Percentiles rank a stretch among this genome's conserved stretches.
Conservation (phyloP, 1,140 invertebrate genomes). For the Hypothenemus hampei region DNA sequence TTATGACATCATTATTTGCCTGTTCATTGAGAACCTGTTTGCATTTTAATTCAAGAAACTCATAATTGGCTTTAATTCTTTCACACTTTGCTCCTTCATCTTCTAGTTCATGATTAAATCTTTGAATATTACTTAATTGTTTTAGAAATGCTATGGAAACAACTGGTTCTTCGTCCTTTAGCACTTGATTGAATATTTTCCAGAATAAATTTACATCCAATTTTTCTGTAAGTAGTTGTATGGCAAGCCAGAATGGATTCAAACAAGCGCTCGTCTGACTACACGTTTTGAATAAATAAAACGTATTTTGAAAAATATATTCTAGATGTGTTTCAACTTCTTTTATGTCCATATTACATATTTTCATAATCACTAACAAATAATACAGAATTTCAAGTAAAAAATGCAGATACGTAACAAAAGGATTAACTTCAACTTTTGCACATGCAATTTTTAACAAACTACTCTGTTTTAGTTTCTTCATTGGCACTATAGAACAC, state of each 20-base stretch:
- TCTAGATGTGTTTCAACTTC: constrained; percentile 20
- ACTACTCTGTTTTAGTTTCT: constrained; percentile 23
- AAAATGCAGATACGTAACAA: constrained; percentile 37
- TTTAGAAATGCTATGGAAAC: constrained; percentile 29
- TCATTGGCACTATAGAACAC: constrained; percentile 13
- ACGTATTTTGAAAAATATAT: constrained; percentile 29
- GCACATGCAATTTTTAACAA: constrained; percentile 26
- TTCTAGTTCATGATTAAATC: constrained; percentile 13
- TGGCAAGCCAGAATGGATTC: constrained; percentile 28
- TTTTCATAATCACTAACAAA: constrained; percentile 24
- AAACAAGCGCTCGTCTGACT: constrained; percentile 30
- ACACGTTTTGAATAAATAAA: constrained; percentile 23
- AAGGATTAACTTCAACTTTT: constrained; percentile 19
- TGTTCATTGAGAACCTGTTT: constrained; percentile 24
- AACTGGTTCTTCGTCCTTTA: constrained; percentile 25
- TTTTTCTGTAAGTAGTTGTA: constrained; percentile 27
- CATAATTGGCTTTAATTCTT: constrained; percentile 30
- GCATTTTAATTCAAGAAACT: constrained; percentile 30
- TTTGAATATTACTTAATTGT: constrained; percentile 23
- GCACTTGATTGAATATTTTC: constrained; percentile 30
- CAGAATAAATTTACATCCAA: constrained; percentile 29
- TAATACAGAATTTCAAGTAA: constrained; percentile 35
- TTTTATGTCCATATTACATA: constrained; percentile 14
- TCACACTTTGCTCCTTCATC: constrained; percentile 16
- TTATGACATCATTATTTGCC: constrained; percentile 18